Conservation (phyloP, 2,113 vertebrate genomes). For the Emydocephalus ijimae region DNA sequence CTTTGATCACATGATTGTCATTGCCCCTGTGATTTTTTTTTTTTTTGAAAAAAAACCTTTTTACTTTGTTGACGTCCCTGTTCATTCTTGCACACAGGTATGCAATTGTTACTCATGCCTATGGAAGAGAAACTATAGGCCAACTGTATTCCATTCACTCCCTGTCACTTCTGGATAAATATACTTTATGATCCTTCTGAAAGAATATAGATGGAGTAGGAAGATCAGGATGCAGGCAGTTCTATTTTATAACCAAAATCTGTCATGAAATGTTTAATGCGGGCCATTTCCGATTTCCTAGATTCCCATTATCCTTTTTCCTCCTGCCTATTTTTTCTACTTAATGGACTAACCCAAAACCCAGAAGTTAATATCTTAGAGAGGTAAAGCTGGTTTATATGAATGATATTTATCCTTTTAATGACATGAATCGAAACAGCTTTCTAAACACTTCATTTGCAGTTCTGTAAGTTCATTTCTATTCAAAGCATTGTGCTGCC, state of each 20-base stretch:
- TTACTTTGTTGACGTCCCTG: background rate
- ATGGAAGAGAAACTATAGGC: background rate
- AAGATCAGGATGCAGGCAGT: background rate
- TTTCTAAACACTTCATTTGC: background rate
- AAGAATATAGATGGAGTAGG: background rate
- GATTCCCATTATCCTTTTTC: background rate
- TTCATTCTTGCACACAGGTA: background rate
- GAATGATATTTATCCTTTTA: constrained; percentile 6
- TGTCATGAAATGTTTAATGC: background rate
- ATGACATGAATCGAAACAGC: constrained; percentile 6
- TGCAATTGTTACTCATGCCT: background rate
- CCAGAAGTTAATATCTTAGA: background rate
- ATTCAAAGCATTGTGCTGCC: background rate
- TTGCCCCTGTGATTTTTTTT: background rate
- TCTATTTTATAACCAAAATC: background rate
- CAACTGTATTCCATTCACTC: background rate
- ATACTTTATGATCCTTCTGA: background rate
- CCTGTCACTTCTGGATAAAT: background rate
- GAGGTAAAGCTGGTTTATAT: background rate
- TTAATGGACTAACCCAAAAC: background rate
- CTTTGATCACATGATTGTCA: background rate
- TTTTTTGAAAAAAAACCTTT: background rate
- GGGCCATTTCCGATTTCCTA: background rate
- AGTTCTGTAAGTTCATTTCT: background rate
- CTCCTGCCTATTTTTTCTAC: background rate